phyloP scores from a whole-genome alignment of 2,797 vertebrate genomes.

The Crenichthys baileyi region DNA sequence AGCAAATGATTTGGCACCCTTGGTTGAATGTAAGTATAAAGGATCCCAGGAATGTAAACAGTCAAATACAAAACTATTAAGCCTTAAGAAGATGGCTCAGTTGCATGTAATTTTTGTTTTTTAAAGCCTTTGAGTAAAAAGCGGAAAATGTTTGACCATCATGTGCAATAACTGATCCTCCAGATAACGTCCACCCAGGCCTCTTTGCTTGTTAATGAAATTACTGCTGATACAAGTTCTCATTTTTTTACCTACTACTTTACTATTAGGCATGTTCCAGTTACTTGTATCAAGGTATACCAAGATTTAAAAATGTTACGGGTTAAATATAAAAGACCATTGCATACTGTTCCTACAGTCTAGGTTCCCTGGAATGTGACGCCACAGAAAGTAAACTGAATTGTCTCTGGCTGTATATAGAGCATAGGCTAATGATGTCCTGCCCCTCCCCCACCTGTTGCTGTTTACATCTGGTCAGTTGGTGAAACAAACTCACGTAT shows the following conservation, averaged over 20 bases:
- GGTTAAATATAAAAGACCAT: no score
- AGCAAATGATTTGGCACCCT: background rate
- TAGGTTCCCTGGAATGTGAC: no score
- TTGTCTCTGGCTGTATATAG: no score
- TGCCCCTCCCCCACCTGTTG: no score
- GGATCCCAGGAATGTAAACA: background rate
- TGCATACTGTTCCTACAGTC: no score
- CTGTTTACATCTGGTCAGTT: no score
- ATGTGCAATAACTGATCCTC: background rate
- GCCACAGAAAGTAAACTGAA: no score
- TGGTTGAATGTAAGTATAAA: background rate
- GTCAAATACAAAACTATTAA: background rate
- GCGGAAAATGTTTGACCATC: background rate
- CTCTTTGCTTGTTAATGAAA: no score
- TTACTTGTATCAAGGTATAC: background rate
- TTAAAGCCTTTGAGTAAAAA: background rate
- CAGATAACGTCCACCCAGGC: background rate
- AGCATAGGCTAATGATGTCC: no score
- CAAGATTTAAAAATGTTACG: no score
- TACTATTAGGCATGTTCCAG: background rate
- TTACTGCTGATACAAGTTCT: no score
- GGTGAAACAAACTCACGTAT: no score
- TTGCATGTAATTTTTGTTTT: background rate
- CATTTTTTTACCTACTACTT: background rate
- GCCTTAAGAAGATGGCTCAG: background rate